Evolutionary conservation across 1,140 invertebrate species (phyloP).

Genomic region (Pachypsylla venusta): DNA sequence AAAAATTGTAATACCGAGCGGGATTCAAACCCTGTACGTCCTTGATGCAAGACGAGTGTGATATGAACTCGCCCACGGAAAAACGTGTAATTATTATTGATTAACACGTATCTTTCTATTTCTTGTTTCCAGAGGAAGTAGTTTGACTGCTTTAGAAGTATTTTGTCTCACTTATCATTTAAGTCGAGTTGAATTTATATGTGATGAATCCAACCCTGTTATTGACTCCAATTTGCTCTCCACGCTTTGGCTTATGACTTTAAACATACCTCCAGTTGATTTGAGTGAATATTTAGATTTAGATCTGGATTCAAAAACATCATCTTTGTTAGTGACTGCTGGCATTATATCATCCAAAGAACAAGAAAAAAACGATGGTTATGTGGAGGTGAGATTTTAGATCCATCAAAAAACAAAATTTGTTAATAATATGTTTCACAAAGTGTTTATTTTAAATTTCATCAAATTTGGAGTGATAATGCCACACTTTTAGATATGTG

Average conservation of each 20-base stretch:
- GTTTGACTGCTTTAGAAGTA: slow-evolving; percentile 37
- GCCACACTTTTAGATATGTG: no score
- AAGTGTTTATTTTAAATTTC: no score
- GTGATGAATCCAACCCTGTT: not conserved
- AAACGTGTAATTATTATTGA: no score
- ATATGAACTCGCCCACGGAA: no score
- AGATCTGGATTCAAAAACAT: slow-evolving; percentile 3
- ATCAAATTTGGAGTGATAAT: no score
- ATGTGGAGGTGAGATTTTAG: not conserved
- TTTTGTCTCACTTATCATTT: slow-evolving; percentile 41
- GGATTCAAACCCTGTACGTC: no score
- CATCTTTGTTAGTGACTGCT: not conserved
- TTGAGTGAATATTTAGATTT: slow-evolving; percentile 8
- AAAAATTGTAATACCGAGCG: no score
- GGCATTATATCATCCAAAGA: not conserved
- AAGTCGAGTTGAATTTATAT: slow-evolving; percentile 18
- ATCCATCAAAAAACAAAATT: not conserved
- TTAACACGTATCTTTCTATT: not conserved
- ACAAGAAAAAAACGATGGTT: not conserved
- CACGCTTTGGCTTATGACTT: slow-evolving; percentile 5
- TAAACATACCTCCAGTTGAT: not conserved
- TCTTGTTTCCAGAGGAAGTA: slow-evolving; percentile 27
- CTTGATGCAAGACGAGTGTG: no score
- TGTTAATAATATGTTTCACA: no score
- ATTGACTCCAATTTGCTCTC: slow-evolving; percentile 8